Evolutionary conservation across 2,113 vertebrate genomes (phyloP).

Genomic region (Sitta europaea): DNA sequence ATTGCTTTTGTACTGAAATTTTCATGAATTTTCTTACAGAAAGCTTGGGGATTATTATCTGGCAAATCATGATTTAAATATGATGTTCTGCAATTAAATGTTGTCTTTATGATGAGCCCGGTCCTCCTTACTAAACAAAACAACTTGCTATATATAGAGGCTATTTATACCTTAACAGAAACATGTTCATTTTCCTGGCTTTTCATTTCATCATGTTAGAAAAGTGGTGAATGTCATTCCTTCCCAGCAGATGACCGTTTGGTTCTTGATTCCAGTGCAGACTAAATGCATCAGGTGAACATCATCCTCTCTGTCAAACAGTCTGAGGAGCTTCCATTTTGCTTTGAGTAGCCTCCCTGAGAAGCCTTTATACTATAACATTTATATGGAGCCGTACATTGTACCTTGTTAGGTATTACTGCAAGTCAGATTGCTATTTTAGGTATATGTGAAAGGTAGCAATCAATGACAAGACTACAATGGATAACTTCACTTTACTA

Average conservation of each 20-base stretch:
- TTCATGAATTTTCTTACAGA: not conserved
- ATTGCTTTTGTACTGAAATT: not conserved
- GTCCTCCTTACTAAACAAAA: not conserved
- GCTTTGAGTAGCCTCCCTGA: not conserved
- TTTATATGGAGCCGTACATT: not conserved
- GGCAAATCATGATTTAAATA: not conserved
- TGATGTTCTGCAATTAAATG: not conserved
- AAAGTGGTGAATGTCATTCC: not conserved
- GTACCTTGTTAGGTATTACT: not conserved
- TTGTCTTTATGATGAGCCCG: not conserved
- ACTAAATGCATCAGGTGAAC: not conserved
- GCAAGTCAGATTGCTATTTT: not conserved
- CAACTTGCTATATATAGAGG: not conserved
- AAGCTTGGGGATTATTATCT: not conserved
- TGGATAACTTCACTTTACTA: not conserved
- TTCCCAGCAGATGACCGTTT: not conserved
- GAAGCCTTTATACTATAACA: not conserved
- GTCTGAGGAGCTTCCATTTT: not conserved
- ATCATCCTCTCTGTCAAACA: not conserved
- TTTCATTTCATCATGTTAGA: not conserved
- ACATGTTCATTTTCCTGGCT: not conserved
- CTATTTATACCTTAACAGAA: not conserved
- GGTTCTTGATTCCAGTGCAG: not conserved
- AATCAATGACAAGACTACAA: not conserved
- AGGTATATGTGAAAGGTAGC: not conserved